These are phyloP conservation scores for Pygoscelis adeliae DNA, from an alignment of 2,113 vertebrate species.

Conservation along the genomic window DNA sequence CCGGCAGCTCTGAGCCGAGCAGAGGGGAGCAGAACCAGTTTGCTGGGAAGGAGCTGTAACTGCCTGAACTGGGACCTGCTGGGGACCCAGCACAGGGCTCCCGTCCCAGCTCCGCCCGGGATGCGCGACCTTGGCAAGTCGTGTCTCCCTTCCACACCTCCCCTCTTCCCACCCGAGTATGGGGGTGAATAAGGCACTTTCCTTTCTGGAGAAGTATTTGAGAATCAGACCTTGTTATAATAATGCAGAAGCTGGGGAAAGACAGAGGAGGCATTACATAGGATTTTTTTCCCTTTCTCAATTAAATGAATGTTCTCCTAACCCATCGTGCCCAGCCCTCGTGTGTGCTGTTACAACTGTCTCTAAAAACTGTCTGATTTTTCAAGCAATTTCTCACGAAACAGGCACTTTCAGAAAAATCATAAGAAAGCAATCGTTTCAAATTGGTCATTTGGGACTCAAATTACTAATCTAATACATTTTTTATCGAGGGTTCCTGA, in stretches of 20 bases:
- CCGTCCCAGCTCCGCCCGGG: accelerated
- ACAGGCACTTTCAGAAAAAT: conserved; percentile 76
- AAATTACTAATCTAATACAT: conserved; percentile 79
- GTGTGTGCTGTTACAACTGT: conserved; percentile 48
- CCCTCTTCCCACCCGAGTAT: not conserved
- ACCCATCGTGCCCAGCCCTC: not conserved
- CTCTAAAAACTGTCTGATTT: conserved; percentile 63
- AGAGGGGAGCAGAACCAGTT: not conserved
- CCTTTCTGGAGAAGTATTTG: not conserved
- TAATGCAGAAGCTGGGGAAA: not conserved
- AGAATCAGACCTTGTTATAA: not conserved
- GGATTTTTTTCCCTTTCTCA: conserved; percentile 21
- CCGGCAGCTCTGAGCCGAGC: not conserved
- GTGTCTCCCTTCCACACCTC: not conserved
- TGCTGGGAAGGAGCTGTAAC: not conserved
- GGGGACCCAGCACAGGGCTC: not conserved
- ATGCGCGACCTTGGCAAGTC: accelerated
- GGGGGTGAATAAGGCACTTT: not conserved
- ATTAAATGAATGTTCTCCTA: conserved; percentile 42
- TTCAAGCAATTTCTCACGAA: conserved; percentile 73
- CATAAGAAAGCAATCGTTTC: conserved; percentile 77
- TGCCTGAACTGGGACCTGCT: not conserved
- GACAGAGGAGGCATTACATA: not conserved
- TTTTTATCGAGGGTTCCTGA: conserved; percentile 76
- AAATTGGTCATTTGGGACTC: conserved; percentile 77